Conservation (phyloP, 1,140 invertebrate genomes). For the Diorhabda carinulata region DNA sequence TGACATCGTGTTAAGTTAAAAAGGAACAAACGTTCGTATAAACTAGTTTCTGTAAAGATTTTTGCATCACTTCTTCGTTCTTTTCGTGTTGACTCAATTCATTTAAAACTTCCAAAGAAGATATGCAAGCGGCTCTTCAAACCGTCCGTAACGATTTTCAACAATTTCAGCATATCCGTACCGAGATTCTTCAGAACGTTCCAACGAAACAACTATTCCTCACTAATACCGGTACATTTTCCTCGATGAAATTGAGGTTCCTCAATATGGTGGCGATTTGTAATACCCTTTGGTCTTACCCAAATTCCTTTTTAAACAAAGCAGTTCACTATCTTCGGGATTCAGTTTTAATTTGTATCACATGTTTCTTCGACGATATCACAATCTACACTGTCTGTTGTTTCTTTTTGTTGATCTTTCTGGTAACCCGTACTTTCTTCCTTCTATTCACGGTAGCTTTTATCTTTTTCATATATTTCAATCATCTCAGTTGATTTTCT, state of each 20-base stretch:
- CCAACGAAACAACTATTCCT: slow-evolving; percentile 80
- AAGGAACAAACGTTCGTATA: slow-evolving; percentile 76
- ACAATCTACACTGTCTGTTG: slow-evolving; percentile 29
- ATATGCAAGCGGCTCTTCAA: slow-evolving; percentile 81
- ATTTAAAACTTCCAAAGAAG: slow-evolving; percentile 79
- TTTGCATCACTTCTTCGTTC: slow-evolving; percentile 76
- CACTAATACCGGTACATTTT: slow-evolving; percentile 76
- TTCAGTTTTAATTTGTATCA: slow-evolving; percentile 37
- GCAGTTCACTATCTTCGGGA: slow-evolving; percentile 40
- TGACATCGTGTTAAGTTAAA: slow-evolving; percentile 90
- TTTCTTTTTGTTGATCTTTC: slow-evolving; percentile 6
- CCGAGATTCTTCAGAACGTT: slow-evolving; percentile 68
- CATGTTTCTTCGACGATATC: slow-evolving; percentile 24
- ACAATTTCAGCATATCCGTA: slow-evolving; percentile 79
- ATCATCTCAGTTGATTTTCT: too few relatives aligned
- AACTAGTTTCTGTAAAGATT: slow-evolving; percentile 63
- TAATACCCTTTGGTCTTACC: slow-evolving; percentile 74
- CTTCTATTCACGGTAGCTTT: too few relatives aligned
- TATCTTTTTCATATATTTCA: too few relatives aligned
- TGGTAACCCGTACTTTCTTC: too few relatives aligned
- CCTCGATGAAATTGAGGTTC: slow-evolving; percentile 90
- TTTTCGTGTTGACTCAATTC: slow-evolving; percentile 80
- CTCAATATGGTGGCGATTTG: slow-evolving; percentile 85
- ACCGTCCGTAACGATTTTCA: slow-evolving; percentile 74
- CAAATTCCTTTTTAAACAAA: slow-evolving; percentile 57